Conservation (phyloP, 1,140 invertebrate genomes). For the Ceratosolen fusciceps region DNA sequence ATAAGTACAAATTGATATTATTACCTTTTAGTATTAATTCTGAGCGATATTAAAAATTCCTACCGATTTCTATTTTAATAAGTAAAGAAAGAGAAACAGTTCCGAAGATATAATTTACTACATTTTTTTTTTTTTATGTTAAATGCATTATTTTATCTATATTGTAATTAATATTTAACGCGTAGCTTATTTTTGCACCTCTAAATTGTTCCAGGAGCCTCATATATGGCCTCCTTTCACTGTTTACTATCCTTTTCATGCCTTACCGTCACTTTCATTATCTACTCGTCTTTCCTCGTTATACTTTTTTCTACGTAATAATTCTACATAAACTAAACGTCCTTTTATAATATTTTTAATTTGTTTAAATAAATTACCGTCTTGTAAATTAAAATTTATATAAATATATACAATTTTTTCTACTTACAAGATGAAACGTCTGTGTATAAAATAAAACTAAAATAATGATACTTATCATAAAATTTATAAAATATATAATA, state of each 20-base stretch:
- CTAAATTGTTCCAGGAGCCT: neutral
- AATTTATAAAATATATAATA: too few species aligned
- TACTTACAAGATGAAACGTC: too few species aligned
- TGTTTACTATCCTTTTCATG: conserved; percentile 15
- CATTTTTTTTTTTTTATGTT: neutral
- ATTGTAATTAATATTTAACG: too few species aligned
- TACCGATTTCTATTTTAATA: neutral
- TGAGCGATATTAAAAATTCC: too few species aligned
- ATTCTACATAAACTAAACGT: conserved; percentile 8
- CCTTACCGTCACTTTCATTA: conserved; percentile 24
- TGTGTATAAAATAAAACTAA: too few species aligned
- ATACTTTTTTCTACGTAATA: neutral
- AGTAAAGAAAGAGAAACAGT: neutral
- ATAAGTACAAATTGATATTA: too few species aligned
- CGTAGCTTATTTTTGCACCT: conserved; percentile 2
- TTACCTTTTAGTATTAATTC: too few species aligned
- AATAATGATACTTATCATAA: too few species aligned
- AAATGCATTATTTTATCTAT: neutral
- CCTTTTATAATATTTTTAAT: neutral
- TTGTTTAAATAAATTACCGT: too few species aligned
- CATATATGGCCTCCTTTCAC: neutral
- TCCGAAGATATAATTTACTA: neutral
- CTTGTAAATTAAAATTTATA: too few species aligned
- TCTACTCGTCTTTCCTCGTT: conserved; percentile 25
- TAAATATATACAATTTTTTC: too few species aligned